A percentile compares a stretch with the other conserved stretches of the same genome.
Conservation (phyloP, 2,797 vertebrate genomes). For the Neosilurus hyrtlii region DNA sequence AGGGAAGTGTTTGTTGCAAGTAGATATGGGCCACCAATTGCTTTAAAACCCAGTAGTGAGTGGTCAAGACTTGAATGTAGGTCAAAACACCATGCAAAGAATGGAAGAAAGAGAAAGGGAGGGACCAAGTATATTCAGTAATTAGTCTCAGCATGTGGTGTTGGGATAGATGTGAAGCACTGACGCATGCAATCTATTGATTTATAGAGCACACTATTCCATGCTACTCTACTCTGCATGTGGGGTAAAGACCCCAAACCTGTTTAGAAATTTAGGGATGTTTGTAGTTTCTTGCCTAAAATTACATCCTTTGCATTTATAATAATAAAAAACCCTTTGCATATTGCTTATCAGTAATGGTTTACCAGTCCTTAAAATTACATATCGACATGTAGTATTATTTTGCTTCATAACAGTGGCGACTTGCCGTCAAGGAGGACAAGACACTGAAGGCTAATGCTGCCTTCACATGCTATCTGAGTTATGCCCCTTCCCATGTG, state of each 20-base stretch:
- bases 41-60: slow-evolving; percentile 46
- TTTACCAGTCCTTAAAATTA: background rate
- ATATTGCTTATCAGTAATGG: background rate
- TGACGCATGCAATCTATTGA: background rate
- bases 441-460: background rate
- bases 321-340: background rate
- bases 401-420: background rate
- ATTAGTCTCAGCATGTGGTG: slow-evolving; percentile 42
- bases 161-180: slow-evolving; percentile 17
- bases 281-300: background rate
- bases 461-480: too few relatives aligned
- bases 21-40: slow-evolving; percentile 55
- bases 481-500: too few relatives aligned
- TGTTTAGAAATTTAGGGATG: background rate
- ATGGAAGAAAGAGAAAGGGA: slow-evolving; percentile 22
- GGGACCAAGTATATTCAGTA: slow-evolving; percentile 24
- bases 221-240: background rate
- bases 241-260: background rate
- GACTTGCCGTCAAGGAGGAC: background rate
- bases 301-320: background rate
- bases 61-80: slow-evolving; percentile 61
- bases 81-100: slow-evolving; percentile 51
- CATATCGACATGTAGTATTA: background rate
- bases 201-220: slow-evolving; percentile 3
- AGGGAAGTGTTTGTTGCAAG: slow-evolving; percentile 17